Evolutionary conservation across 2,888 invertebrate species (phyloP).

Genomic region (Lacanobia wlatinum): DNA sequence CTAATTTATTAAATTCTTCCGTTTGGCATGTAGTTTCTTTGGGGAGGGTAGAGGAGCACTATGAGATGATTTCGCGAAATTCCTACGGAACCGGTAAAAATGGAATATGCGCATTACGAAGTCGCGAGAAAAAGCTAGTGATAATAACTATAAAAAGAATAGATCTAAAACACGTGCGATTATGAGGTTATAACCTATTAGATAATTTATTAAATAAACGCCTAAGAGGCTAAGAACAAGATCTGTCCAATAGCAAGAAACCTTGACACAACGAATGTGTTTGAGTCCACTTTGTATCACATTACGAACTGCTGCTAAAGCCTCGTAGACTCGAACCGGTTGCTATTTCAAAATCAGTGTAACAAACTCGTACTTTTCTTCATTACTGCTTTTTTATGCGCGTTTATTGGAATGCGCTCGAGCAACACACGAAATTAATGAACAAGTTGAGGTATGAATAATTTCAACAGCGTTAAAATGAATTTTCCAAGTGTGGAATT

Average conservation of each 20-base stretch:
- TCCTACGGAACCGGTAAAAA: too few relatives aligned
- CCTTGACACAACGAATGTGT: conserved; percentile 46
- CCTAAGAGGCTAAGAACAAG: conserved; percentile 11
- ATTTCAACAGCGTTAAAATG: conserved; percentile 11
- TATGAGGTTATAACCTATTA: neutral
- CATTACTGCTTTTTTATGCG: conserved; percentile 11
- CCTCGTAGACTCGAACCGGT: conserved; percentile 13
- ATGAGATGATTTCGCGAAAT: too few relatives aligned
- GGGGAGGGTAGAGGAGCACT: too few relatives aligned
- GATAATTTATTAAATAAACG: conserved; percentile 11
- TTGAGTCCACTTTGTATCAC: conserved; percentile 19
- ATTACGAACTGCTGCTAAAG: conserved; percentile 17
- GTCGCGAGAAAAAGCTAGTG: too few relatives aligned
- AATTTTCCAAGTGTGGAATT: conserved; percentile 14
- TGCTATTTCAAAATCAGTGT: conserved; percentile 32
- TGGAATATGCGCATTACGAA: too few relatives aligned
- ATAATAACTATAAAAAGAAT: neutral
- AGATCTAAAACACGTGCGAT: neutral
- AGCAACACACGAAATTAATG: conserved; percentile 9
- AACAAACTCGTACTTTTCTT: conserved; percentile 7
- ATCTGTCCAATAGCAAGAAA: conserved; percentile 16
- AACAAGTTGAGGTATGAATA: neutral
- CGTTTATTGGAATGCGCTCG: conserved; percentile 12
- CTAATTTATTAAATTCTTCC: too few relatives aligned
- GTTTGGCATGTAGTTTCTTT: too few relatives aligned